Base-by-base conservation (phyloP, 1,140 invertebrate species). In the Calephelis virginiensis region DNA sequence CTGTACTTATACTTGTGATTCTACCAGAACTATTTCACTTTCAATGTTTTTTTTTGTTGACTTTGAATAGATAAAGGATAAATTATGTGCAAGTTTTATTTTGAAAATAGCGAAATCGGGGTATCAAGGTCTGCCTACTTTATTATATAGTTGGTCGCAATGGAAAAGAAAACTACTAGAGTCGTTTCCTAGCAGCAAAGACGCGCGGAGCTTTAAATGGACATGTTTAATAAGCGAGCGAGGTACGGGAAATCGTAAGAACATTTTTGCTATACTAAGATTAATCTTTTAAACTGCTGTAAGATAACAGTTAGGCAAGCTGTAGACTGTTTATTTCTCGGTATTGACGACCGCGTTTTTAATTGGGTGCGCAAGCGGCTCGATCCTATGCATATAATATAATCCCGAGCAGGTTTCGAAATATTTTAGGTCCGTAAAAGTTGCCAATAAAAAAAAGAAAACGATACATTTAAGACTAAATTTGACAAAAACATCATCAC, bases 351-450 rank as follows among this genome's bases (percentile, higher is more conserved):
- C 17, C 17, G 17, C 17, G 17, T 17, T 17, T 17, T 17, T 17
- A 1, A 45, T 10, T 72, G 14, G 71, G 71, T 14, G 71, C 67
- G n/a, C 64, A 72, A 28, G 71, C 62, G 9, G 64, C 67, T 17
- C 64, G 69, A 13, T 72, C 67, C 47, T 59, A 43, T 17, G 66
- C 68, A 61, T 63, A n/a, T n/a, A n/a, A n/a, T n/a, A n/a, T n/a
- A n/a, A n/a, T n/a, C n/a, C 64, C n/a, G 63, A 68, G 64, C 49
- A 17, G 17, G 17, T 17, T 17, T 17, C 3, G 17, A 17, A 17
- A 17, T 17, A 17, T 17, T 17, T 17, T 17, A 17, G 17, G 3
- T 17, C 17, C 17, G 17, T 17, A 17, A 17, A 17, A 17, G 17
- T 17, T 17, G 62, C 61, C 8, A 50, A 64, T 37, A 17, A 17